These are phyloP conservation scores for Rostratula benghalensis DNA, from an alignment of 2,113 vertebrate genomes.

Conservation along the genomic window DNA sequence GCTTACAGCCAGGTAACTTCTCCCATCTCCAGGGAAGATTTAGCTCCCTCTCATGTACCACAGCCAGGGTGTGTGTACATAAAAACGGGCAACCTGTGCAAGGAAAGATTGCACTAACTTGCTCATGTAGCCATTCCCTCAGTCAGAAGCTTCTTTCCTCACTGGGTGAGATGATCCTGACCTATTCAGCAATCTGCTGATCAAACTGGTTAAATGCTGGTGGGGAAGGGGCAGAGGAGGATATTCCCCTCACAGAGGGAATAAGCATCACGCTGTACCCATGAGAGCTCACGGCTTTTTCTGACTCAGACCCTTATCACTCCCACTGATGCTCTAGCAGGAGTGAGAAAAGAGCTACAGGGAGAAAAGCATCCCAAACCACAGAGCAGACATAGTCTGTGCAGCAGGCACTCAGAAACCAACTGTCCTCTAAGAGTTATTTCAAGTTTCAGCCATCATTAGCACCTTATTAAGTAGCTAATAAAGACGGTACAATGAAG, in stretches of 20 bases:
- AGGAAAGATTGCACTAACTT: neutral
- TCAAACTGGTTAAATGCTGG: neutral
- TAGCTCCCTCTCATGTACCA: neutral
- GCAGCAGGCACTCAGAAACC: neutral
- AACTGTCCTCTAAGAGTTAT: neutral
- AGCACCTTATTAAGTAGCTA: neutral
- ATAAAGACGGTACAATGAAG: neutral
- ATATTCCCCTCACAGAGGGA: neutral
- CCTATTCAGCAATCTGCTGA: neutral
- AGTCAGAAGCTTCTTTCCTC: neutral
- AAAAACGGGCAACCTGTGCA: neutral
- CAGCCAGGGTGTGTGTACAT: neutral
- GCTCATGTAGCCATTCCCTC: neutral
- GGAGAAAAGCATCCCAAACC: neutral
- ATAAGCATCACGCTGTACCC: neutral
- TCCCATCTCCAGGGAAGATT: neutral
- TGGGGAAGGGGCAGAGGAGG: neutral
- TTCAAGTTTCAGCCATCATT: conserved; percentile 15
- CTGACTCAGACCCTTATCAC: neutral
- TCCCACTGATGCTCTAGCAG: neutral
- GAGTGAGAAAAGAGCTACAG: neutral
- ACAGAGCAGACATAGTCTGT: neutral
- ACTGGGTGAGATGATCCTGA: neutral
- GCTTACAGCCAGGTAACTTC: neutral
- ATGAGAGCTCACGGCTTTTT: neutral